Evolutionary conservation across 2,113 vertebrate genomes (phyloP).

Genomic region (Anguilla rostrata): DNA sequence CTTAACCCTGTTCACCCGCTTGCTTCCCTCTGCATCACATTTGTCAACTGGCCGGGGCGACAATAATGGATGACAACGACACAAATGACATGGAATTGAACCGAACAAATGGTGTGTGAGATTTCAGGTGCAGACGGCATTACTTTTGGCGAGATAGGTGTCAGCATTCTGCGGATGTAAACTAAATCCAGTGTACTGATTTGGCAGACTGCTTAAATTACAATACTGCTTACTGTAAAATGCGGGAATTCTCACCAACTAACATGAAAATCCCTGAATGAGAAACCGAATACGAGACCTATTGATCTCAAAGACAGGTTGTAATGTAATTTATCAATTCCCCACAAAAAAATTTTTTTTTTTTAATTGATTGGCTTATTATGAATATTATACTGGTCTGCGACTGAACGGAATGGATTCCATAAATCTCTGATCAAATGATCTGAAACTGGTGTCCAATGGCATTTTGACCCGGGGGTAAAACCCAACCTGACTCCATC

Average conservation of each 20-base stretch:
- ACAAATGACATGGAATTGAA: neutral
- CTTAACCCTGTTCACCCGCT: conserved; percentile 44
- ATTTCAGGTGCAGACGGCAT: neutral
- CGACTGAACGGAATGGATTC: neutral
- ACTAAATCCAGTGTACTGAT: neutral
- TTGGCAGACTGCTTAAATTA: neutral
- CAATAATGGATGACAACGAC: neutral
- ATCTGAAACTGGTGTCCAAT: neutral
- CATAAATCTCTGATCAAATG: neutral
- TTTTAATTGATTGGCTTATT: too few species aligned
- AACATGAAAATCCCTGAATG: neutral
- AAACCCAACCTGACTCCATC: neutral
- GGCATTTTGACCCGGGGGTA: neutral
- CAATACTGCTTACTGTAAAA: neutral
- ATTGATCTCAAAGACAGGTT: neutral
- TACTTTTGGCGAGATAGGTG: neutral
- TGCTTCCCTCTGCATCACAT: neutral
- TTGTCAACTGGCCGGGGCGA: neutral
- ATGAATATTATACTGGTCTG: neutral
- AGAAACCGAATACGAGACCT: neutral
- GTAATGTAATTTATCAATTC: neutral
- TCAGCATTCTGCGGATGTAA: neutral
- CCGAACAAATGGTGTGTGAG: neutral
- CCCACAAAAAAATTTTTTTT: too few species aligned
- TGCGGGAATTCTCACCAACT: neutral